A percentile compares a stretch with the other conserved stretches of the same genome.
phyloP scores from a whole-genome alignment of 1,140 invertebrate genomes.

The Drosophila setifemur region DNA sequence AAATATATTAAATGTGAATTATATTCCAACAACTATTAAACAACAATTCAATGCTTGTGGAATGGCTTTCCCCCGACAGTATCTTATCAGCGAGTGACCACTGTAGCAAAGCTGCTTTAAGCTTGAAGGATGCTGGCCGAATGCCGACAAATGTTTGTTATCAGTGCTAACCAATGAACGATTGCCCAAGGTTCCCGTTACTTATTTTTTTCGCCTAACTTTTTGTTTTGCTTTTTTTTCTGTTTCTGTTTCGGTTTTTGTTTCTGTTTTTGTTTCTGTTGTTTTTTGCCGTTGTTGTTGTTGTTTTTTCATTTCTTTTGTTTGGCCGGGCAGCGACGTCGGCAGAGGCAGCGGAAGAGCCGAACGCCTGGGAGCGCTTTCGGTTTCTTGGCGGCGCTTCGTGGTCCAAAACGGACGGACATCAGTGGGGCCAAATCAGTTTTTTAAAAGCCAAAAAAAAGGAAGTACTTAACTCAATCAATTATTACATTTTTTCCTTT shows the following conservation, averaged over 20 bases:
- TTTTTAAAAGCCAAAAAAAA: too few species aligned
- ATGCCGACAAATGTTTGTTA: conserved; percentile 36
- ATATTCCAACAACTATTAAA: too few species aligned
- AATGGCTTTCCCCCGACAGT: too few species aligned
- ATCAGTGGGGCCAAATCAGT: not conserved
- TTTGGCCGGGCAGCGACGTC: conserved; percentile 30
- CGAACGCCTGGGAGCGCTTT: conserved; percentile 2
- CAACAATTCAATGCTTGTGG: too few species aligned
- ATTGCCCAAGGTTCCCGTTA: conserved; percentile 39
- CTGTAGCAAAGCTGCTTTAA: not conserved
- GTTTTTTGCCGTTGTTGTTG: not conserved
- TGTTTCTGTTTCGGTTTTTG: not conserved
- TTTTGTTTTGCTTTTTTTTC: not conserved
- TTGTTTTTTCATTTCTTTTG: conserved; percentile 6
- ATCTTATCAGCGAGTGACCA: not conserved
- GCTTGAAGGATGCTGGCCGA: conserved; percentile 32
- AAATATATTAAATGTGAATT: too few species aligned
- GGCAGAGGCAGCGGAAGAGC: conserved; percentile 2
- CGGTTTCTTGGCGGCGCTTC: conserved; percentile 17
- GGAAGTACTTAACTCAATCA: too few species aligned
- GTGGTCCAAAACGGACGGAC: conserved; percentile 24
- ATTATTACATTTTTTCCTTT: too few species aligned
- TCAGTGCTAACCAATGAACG: conserved; percentile 46
- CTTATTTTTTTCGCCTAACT: conserved; percentile 22
- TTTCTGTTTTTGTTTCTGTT: not conserved